Evolutionary conservation across 2,113 vertebrate genomes (phyloP).

Genomic region (Gasterosteus nipponicus): DNA sequence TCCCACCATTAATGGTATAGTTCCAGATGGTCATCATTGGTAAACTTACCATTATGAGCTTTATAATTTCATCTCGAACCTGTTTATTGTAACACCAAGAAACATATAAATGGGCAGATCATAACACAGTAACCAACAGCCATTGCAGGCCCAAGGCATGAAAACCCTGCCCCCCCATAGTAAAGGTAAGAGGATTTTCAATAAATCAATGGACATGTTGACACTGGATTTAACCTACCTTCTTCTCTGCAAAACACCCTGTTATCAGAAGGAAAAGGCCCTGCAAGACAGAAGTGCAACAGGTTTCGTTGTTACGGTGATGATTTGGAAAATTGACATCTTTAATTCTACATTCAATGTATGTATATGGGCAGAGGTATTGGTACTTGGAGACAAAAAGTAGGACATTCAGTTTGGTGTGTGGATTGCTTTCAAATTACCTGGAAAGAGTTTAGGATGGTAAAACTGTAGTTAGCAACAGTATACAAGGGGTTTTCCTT

Average conservation of each 20-base stretch:
- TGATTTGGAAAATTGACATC: background rate
- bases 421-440: constrained; percentile 59
- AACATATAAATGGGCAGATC: background rate
- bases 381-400: background rate
- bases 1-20: background rate
- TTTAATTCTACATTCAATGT: background rate
- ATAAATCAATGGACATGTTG: background rate
- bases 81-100: constrained; percentile 33
- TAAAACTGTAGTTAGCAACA: constrained; percentile 68
- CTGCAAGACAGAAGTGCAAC: constrained; percentile 56
- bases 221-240: constrained; percentile 64
- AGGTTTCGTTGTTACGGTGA: background rate
- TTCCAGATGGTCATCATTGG: background rate
- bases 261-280: constrained; percentile 81
- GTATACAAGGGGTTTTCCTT: rapidly evolving
- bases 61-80: constrained; percentile 75
- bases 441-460: constrained; percentile 83
- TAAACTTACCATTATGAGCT: constrained; percentile 61
- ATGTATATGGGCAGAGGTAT: background rate
- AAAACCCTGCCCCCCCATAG: background rate
- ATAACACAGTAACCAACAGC: background rate
- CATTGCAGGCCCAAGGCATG: background rate
- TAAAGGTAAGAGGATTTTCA: background rate
- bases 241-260: constrained; percentile 79
- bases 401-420: background rate